Percentiles rank a stretch among this genome's conserved stretches.
Evolutionary conservation across 2,888 invertebrate genomes (phyloP).

Genomic region (Cephus pulcher): DNA sequence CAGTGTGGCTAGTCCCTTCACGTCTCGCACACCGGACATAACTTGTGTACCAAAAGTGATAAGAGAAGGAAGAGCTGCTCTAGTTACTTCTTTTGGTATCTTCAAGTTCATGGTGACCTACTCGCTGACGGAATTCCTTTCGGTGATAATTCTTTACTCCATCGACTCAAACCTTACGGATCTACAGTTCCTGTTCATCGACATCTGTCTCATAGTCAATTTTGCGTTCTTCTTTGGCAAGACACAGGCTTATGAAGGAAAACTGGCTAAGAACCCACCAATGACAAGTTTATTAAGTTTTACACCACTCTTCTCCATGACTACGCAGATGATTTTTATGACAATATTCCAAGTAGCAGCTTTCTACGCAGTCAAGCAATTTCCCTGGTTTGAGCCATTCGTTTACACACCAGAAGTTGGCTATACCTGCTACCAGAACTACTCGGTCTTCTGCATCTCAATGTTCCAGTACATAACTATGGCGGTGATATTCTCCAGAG

Average conservation of each 20-base stretch:
- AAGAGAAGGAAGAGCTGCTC: slow-evolving; percentile 86
- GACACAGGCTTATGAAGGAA: slow-evolving; percentile 68
- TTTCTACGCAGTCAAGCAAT: slow-evolving; percentile 68
- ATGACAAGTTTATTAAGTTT: slow-evolving; percentile 69
- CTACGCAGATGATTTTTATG: slow-evolving; percentile 69
- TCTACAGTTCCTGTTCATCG: slow-evolving; percentile 76
- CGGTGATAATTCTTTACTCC: slow-evolving; percentile 81
- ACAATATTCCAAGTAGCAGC: slow-evolving; percentile 67
- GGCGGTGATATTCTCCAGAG: slow-evolving; percentile 75
- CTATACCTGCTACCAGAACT: slow-evolving; percentile 72
- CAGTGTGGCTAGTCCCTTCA: slow-evolving; percentile 90
- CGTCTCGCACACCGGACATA: slow-evolving; percentile 84
- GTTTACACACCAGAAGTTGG: slow-evolving; percentile 57
- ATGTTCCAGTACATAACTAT: slow-evolving; percentile 76
- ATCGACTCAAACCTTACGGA: slow-evolving; percentile 75
- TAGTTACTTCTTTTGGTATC: slow-evolving; percentile 90
- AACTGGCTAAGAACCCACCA: slow-evolving; percentile 69
- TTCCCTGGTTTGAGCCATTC: slow-evolving; percentile 71
- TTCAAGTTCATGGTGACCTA: slow-evolving; percentile 94
- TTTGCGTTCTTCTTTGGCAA: slow-evolving; percentile 76
- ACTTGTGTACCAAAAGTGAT: slow-evolving; percentile 84
- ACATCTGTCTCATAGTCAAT: slow-evolving; percentile 73
- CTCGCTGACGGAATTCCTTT: slow-evolving; percentile 89
- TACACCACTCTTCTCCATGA: slow-evolving; percentile 69
- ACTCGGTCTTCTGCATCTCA: slow-evolving; percentile 73